Evolutionary conservation across 2,888 invertebrate species (phyloP), one percentile per base, ranked within the genome.

Genomic region (Lordiphosa andalusiaca): DNA sequence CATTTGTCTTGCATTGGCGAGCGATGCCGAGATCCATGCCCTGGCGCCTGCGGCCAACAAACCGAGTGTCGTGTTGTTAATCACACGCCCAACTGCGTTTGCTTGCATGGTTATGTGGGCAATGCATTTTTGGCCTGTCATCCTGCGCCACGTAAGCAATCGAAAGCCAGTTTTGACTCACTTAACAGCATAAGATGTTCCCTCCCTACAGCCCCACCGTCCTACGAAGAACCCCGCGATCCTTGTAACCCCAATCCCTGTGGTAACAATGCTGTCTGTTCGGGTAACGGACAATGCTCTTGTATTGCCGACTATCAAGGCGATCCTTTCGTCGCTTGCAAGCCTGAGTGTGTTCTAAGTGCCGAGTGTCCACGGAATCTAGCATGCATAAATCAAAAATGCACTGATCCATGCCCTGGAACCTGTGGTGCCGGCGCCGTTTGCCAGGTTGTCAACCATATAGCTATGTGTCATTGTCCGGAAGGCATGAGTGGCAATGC

Each of bases 21-120:
- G 82, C 94, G 92, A 87, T 95, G 95, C 86, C 90, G 89, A 68
- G 95, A 95, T 88, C 95, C 95, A n/a, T 96, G 95, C 76, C 94
- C 94, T 6, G 95, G 95, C 9, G 94, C 94, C 5, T 96, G 94
- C 80, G 94, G 94, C 42, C 80, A 92, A 58, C 91, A 92, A 75
- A 91, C 94, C 54, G 90, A 91, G 70, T 93, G 94, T 81, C 87
- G 87, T 38, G 93, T 95, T 5, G 91, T 93, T 64, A 94, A 93
- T 84, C 95, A 95, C 78, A 93, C 91, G 57, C 95, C 95, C 1
- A 92, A 92, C 49, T 96, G 96, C 86, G 91, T 92, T 4, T 96
- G 96, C 83, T 89, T 93, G 1, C 91, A 92, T 23, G 93, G 93
- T 71, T 94, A 92, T 78, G 91, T 92, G 25, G 96, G 96, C 10